Base-by-base conservation (phyloP, 2,888 invertebrate species). In the Pristionchus maxplancki region DNA sequence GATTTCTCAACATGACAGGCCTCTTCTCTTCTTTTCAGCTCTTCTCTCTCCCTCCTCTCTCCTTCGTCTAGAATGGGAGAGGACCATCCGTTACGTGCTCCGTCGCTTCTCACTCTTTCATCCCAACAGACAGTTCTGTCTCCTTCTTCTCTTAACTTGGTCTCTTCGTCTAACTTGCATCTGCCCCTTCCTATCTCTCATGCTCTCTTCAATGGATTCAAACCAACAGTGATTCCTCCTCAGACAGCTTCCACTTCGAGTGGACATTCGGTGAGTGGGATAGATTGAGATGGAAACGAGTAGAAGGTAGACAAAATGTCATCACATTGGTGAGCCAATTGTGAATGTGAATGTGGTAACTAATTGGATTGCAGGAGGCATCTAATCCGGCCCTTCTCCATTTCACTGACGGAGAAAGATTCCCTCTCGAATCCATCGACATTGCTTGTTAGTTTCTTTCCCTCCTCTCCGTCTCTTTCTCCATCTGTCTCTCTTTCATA, bases 341-440 rank as follows among this genome's bases (percentile, higher is more conserved):
- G n/a, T n/a, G n/a, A n/a, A n/a, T n/a, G n/a, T n/a, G n/a, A n/a
- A n/a, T n/a, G n/a, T n/a, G n/a, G n/a, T n/a, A n/a, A n/a, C n/a
- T n/a, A n/a, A 85, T 64, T 84, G 58, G 31, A 67, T 28, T 86
- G 37, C 4, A 74, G 74, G 74, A 40, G 40, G 74, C 74, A 24
- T 74, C 74, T 17, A 74, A 74, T 40, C 74, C 74, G 11, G 5
- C 37, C 24, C 74, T 74, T 37, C 74, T 40, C 24, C 24, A 44
- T n/a, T 86, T 67, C 67, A 86, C 86, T 8, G 90, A 92, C 62
- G 64, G 90, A 44, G 82, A 82, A 50, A 71, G 90, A 50, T 88
- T 91, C 5, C 92, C 91, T 8, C 87, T 92, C 9, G 37, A 62
- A 3, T 84, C 91, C 20, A 44, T 92, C 64, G 89, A 91, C 87